A percentile compares a stretch with the other conserved stretches of the same genome.
These are phyloP conservation scores for Cosmorhoe ocellata DNA, from an alignment of 2,888 invertebrate species.

Conservation along the genomic window DNA sequence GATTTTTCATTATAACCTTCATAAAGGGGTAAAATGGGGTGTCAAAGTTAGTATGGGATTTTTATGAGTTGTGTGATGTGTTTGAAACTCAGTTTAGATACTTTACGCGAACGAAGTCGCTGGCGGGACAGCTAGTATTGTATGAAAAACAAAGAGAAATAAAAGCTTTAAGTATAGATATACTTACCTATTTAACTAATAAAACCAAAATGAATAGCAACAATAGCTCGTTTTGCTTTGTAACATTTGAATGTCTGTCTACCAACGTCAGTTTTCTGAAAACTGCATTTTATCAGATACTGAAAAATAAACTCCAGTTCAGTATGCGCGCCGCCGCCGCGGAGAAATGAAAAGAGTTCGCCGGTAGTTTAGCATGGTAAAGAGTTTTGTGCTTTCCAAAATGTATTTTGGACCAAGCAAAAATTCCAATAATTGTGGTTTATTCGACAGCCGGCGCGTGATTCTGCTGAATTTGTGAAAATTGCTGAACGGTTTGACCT, in stretches of 20 bases:
- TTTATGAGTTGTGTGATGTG: too few species aligned
- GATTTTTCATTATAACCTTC: too few species aligned
- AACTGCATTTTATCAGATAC: conserved; percentile 63
- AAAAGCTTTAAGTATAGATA: too few species aligned
- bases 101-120: too few species aligned
- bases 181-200: too few species aligned
- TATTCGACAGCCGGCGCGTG: conserved; percentile 11
- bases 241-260: conserved; percentile 1
- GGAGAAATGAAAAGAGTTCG: conserved; percentile 44
- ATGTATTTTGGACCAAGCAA: conserved; percentile 24
- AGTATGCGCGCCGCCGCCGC: conserved; percentile 37
- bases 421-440: conserved; percentile 27
- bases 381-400: conserved; percentile 28
- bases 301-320: conserved; percentile 37
- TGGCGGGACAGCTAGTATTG: too few species aligned
- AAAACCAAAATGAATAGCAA: too few species aligned
- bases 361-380: conserved; percentile 39
- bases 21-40: too few species aligned
- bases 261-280: conserved; percentile 49
- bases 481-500: conserved; percentile 1
- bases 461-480: conserved; percentile 9
- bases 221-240: too few species aligned
- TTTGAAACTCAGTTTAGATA: too few species aligned
- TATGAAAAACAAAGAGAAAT: too few species aligned
- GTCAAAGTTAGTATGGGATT: too few species aligned